Conservation (phyloP, 2,797 vertebrate genomes). For the Dendrocincla tyrannina region DNA sequence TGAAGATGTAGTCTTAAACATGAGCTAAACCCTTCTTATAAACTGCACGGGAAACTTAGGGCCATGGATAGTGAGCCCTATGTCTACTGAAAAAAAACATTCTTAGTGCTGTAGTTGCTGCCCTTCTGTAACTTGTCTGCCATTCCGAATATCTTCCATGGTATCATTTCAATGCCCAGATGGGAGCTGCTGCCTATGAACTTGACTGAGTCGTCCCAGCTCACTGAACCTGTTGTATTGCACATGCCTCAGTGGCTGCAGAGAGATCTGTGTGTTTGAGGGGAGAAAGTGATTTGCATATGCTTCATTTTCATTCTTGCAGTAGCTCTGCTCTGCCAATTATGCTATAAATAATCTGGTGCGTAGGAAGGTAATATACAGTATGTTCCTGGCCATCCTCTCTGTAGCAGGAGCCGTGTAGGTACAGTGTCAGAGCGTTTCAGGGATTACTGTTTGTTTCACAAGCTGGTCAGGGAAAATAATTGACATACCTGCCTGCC, state of each 20-base stretch:
- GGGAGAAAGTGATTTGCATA: background rate
- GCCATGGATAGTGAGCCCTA: fast-evolving
- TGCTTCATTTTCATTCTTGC: background rate
- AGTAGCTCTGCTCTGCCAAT: background rate
- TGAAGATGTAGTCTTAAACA: background rate
- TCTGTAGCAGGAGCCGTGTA: background rate
- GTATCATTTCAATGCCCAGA: background rate
- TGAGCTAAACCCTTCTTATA: background rate
- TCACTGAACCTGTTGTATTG: background rate
- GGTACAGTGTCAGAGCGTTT: background rate
- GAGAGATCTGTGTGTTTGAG: background rate
- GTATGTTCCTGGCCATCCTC: background rate
- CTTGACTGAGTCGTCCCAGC: fast-evolving
- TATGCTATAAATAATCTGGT: background rate
- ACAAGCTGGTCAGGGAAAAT: background rate
- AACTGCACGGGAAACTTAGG: background rate
- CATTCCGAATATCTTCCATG: background rate
- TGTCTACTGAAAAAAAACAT: background rate
- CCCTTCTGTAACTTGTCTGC: background rate
- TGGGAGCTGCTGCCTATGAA: background rate
- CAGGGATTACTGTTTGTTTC: background rate
- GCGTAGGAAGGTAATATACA: background rate
- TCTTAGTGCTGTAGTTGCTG: background rate
- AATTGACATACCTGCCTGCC: background rate
- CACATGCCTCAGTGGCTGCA: background rate